These are phyloP conservation scores for Notoglanidium macrostoma DNA, from an alignment of 2,797 vertebrate genomes.

Conservation along the genomic window DNA sequence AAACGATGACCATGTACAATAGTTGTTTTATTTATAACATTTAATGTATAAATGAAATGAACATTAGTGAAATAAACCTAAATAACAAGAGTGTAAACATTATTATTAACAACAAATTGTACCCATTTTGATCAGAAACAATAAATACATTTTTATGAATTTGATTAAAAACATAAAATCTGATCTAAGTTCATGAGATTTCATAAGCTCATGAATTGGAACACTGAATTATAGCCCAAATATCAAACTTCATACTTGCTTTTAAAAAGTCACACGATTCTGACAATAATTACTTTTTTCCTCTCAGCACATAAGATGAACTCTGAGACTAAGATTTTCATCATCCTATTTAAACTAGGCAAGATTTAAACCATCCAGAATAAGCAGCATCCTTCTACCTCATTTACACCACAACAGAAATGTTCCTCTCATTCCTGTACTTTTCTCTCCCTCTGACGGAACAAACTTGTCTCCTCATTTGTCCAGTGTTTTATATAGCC, in stretches of 20 bases:
- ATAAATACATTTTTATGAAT: not conserved
- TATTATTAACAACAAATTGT: not conserved
- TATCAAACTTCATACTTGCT: not conserved
- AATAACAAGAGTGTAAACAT: conserved; percentile 5
- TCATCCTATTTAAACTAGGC: not conserved
- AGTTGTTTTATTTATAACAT: conserved; percentile 13
- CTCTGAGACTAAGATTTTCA: not conserved
- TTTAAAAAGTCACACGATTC: not conserved
- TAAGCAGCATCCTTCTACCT: not conserved
- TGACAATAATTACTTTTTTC: not conserved
- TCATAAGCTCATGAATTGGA: not conserved
- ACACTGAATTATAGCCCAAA: not conserved
- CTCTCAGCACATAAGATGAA: not conserved
- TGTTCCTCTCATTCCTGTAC: not conserved
- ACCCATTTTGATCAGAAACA: not conserved
- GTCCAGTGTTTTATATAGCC: not conserved
- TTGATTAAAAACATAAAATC: not conserved
- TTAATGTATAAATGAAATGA: not conserved
- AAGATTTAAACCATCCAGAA: not conserved
- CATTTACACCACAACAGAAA: not conserved
- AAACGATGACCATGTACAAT: not conserved
- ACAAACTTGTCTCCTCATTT: not conserved
- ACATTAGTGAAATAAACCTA: not conserved
- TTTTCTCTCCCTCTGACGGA: not conserved
- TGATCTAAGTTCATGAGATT: not conserved